Base-by-base conservation (phyloP, 2,113 vertebrate species). In the Anthoscopus minutus region DNA sequence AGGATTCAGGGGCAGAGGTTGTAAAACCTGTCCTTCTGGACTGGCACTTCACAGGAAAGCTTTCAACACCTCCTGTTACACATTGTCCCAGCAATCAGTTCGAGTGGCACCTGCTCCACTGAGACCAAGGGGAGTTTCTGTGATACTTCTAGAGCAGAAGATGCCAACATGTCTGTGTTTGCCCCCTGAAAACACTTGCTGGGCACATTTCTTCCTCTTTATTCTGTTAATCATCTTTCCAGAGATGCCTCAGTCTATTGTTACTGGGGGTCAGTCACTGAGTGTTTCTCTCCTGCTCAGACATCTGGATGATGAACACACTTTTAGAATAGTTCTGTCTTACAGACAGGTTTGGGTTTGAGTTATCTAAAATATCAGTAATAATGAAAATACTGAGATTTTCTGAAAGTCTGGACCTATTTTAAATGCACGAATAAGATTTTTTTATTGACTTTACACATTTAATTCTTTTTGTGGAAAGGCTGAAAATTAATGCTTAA, bases 401-500 rank as follows among this genome's bases (percentile, higher is more conserved):
- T 73, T 58, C 44, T 45, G 19, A 56, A 95, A 88, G 67, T 44
- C 54, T 76, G 50, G 11, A 61, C 51, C 74, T 35, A 30, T 76
- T 95, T 89, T 79, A 93, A 89, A 65, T 45, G 54, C n/a, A 33
- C 5, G 22, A 58, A 83, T 58, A 33, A 37, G 25, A 17, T 37
- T 67, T 44, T 86, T 74, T 61, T 6, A 77, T 23, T 66, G n/a
- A 38, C 54, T 88, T 85, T 77, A 72, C 35, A 66, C 24, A 28
- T 62, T 74, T 61, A 44, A 18, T 37, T 79, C 33, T 22, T 78
- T 91, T 51, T 65, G 30, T 79, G 73, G 44, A 89, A 91, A 92
- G 70, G 44, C 19, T 85, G 81, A 88, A 76, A 86, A 92, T 58
- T 48, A 83, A 77, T 77, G 74, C 71, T 80, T 78, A 71, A 77